Base-by-base conservation (phyloP, 2,888 invertebrate species). In the Bellardia pandia region DNA sequence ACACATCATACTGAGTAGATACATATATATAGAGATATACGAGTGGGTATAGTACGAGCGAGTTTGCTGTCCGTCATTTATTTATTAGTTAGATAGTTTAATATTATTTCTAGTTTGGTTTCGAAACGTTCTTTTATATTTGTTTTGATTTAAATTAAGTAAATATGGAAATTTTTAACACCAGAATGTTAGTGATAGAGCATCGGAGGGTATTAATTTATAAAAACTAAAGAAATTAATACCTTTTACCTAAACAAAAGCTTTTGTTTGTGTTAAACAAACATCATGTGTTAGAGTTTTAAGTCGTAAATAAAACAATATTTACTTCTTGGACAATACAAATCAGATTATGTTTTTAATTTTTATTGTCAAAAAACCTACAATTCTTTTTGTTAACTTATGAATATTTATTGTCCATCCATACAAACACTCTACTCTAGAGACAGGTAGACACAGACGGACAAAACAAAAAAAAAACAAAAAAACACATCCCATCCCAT, bases 241-340 rank as follows among this genome's bases (percentile, higher is more conserved):
- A 53, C 33, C 42, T 79, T 30, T 53, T 53, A 53, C 40, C 51
- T n/a, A 72, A 80, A 62, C 40, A 80, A 80, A 71, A 9, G 60
- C 42, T 23, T 56, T 72, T 79, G 37, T 80, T 64, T 53, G 16
- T 80, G 40, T 64, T n/a, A 42, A 40, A 80, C 62, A 45, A 64
- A 62, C n/a, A 72, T 48, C 40, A 37, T 69, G 23, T 78, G 23
- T 78, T 58, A 58, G 60, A 79, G 48, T 48, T 71, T 71, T 71
- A 62, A 53, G 53, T 80, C 79, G 40, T 80, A 80, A 80, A 80
- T 80, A 80, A 80, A 72, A 80, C 62, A 62, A 72, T 80, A 80
- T 64, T 80, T 69, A 79, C 45, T 79, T 69, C n/a, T 69, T 9
- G 40, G 37, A 79, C 78, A 69, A 79, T 79, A 79, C 69, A 79